Base-by-base conservation (phyloP, 2,888 invertebrate genomes). In the Agrochola lota region DNA sequence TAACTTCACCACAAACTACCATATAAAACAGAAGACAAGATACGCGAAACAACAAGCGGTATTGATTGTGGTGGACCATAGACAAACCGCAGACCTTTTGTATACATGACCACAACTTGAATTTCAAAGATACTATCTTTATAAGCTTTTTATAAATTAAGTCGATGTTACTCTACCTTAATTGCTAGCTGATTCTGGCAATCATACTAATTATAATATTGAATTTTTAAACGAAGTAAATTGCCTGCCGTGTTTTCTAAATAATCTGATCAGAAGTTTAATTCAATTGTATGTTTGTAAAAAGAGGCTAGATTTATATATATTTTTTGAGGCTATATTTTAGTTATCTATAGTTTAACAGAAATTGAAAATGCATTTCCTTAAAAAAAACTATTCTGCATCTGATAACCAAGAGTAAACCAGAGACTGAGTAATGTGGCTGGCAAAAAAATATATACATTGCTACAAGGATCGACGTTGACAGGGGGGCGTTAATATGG, bases 1-100 rank as follows among this genome's bases (percentile, higher is more conserved):
- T 66, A 74, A 35, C n/a, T 60, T 49, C 17, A 70, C 71, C 83
- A 75, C 80, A 77, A 63, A 83, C 77, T 73, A 85, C 64, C 69
- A 71, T 81, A 73, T 71, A 72, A 52, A 81, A 77, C 43, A 69
- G 23, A 84, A 80, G 67, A 88, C 80, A 86, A 81, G 77, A 70
- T 75, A 73, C 59, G 46, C 49, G 30, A 68, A 80, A 78, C 84
- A 78, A 82, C 80, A 74, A 68, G 52, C 68, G 40, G 63, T 81
- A 82, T 87, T 82, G 81, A 86, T 74, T 74, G 74, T 71, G 74
- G 84, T 77, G 76, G 67, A 72, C 77, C 75, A 69, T 72, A 69
- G 49, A 46, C 64, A 8, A 63, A 84, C 83, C 84, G 40, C 80
- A 74, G 55, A 30, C n/a, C 17, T 67, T 52, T 77, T 76, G 63